These are phyloP conservation scores for Zaprionus camerounensis DNA, from an alignment of 1,140 invertebrate genomes.

Conservation along the genomic window DNA sequence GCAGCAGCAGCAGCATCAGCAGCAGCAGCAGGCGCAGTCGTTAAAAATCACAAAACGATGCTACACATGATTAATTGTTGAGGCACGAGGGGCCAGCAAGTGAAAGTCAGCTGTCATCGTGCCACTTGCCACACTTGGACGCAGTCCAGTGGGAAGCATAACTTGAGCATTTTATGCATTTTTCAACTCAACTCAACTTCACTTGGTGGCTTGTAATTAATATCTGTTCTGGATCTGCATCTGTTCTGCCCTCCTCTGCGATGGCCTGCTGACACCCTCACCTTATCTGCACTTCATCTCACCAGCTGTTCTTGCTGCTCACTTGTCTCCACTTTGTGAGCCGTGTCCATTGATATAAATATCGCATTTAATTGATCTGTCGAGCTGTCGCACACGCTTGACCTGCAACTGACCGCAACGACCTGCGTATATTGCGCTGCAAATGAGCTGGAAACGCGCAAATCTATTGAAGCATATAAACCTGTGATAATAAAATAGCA, in stretches of 20 bases:
- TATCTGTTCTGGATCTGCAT: constrained; percentile 54
- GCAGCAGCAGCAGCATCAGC: constrained; percentile 49
- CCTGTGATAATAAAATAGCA: background rate
- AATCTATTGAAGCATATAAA: background rate
- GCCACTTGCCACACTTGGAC: constrained; percentile 38
- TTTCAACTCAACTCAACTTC: constrained; percentile 15
- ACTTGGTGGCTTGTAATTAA: constrained; percentile 58
- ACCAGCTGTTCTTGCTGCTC: constrained; percentile 37
- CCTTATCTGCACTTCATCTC: constrained; percentile 10
- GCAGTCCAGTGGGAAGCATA: constrained; percentile 23
- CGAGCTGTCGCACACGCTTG: constrained; percentile 37
- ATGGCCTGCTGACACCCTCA: constrained; percentile 43
- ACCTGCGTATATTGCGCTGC: constrained; percentile 41
- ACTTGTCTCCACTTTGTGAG: constrained; percentile 63
- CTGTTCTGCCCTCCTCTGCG: constrained; percentile 28
- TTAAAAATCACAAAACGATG: constrained; percentile 76
- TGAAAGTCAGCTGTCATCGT: constrained; percentile 51
- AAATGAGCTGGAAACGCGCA: constrained; percentile 45
- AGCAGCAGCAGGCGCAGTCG: constrained; percentile 72
- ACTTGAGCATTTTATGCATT: constrained; percentile 49
- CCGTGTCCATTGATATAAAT: constrained; percentile 75
- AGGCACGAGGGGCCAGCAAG: constrained; percentile 30
- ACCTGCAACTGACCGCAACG: constrained; percentile 20
- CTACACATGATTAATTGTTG: constrained; percentile 71
- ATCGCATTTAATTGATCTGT: constrained; percentile 79